These are phyloP conservation scores for Garrulus glandarius DNA, from an alignment of 2,797 vertebrate species.

Conservation along the genomic window DNA sequence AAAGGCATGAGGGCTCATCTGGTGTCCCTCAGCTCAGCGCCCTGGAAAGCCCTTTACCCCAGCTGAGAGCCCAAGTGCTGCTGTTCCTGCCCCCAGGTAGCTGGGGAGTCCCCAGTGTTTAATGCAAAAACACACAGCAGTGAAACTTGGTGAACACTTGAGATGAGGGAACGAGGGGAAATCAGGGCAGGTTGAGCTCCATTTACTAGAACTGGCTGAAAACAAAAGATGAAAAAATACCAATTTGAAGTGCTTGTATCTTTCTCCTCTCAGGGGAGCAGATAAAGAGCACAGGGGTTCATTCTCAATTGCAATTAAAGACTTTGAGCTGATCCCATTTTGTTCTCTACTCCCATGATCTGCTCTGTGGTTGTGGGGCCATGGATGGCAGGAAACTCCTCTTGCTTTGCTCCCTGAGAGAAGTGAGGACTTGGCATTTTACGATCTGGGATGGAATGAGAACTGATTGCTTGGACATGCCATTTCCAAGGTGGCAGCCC, in stretches of 20 bases:
- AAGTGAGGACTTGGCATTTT: neutral
- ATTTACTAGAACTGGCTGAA: neutral
- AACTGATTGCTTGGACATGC: rapidly evolving
- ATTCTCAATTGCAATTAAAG: neutral
- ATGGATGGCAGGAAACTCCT: neutral
- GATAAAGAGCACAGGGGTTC: neutral
- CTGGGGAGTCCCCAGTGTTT: neutral
- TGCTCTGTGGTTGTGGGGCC: neutral
- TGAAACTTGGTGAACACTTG: neutral
- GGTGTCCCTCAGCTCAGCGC: neutral
- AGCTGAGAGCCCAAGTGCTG: neutral
- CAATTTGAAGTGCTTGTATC: neutral
- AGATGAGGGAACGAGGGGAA: neutral
- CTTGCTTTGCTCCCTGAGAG: neutral
- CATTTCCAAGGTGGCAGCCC: neutral
- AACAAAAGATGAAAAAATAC: neutral
- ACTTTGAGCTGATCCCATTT: neutral
- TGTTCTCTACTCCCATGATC: neutral
- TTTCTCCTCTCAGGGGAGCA: neutral
- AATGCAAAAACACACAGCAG: neutral
- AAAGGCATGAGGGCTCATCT: neutral
- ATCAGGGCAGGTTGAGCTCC: neutral
- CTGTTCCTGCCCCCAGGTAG: neutral
- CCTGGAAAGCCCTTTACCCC: neutral
- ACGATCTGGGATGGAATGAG: neutral